These are phyloP conservation scores for Leptura quadrifasciata DNA, from an alignment of 2,888 invertebrate species.

Conservation along the genomic window DNA sequence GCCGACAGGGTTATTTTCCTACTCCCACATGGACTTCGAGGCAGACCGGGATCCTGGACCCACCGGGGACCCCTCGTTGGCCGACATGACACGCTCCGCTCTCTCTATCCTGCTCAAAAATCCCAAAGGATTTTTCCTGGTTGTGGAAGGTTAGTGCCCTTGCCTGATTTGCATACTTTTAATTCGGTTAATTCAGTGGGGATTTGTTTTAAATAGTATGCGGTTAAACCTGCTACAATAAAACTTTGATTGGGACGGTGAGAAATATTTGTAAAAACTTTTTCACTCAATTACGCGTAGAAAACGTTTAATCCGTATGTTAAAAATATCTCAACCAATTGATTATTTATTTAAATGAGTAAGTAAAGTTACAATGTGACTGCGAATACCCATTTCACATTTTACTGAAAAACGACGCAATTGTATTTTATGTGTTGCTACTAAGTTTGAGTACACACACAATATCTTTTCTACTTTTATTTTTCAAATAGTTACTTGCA, in stretches of 20 bases:
- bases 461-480: too few species aligned
- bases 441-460: too few species aligned
- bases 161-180: constrained; percentile 34
- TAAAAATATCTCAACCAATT: too few species aligned
- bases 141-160: constrained; percentile 81
- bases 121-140: constrained; percentile 84
- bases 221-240: constrained; percentile 1
- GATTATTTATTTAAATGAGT: too few species aligned
- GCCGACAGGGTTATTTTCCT: constrained; percentile 81
- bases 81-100: constrained; percentile 86
- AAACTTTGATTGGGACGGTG: not conserved
- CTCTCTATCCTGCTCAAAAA: constrained; percentile 83
- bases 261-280: not conserved
- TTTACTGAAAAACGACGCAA: too few species aligned
- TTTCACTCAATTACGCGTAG: not conserved
- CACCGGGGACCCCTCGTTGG: constrained; percentile 83
- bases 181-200: constrained; percentile 23
- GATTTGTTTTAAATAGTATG: not conserved
- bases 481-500: too few species aligned
- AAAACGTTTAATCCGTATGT: too few species aligned
- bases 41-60: constrained; percentile 82
- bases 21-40: constrained; percentile 88
- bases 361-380: too few species aligned
- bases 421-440: too few species aligned
- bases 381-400: too few species aligned